A percentile compares a stretch with the other conserved stretches of the same genome.
phyloP scores from a whole-genome alignment of 2,113 vertebrate species.

The Ondatra zibethicus region DNA sequence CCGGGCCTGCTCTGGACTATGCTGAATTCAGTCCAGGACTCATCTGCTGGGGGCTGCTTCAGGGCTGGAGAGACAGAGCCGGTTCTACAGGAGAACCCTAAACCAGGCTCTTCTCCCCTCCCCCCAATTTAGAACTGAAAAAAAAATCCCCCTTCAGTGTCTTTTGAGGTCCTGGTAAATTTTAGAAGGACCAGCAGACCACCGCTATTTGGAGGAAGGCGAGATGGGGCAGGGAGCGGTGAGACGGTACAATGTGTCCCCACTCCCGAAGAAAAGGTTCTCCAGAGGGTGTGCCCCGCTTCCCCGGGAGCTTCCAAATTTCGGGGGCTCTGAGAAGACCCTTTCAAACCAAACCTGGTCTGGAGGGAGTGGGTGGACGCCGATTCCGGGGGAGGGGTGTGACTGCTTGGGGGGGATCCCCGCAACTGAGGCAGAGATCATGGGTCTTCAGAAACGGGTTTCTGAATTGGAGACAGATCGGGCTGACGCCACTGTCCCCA shows the following conservation, averaged over 20 bases:
- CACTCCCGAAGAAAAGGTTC: not conserved
- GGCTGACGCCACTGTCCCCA: not conserved
- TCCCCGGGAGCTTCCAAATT: not conserved
- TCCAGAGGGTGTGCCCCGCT: not conserved
- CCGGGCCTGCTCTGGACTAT: not conserved
- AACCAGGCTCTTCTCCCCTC: not conserved
- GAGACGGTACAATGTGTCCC: not conserved
- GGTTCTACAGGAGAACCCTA: not conserved
- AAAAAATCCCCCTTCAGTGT: not conserved
- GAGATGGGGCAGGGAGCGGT: not conserved
- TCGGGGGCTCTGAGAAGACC: not conserved
- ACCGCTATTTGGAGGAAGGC: not conserved
- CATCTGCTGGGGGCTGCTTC: not conserved
- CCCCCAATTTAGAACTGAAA: not conserved
- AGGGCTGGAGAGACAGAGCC: too few species aligned
- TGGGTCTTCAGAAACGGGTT: not conserved
- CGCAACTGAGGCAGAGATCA: not conserved
- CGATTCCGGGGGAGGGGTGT: slow-evolving; percentile 35
- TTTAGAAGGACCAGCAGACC: not conserved
- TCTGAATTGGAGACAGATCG: not conserved
- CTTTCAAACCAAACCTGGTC: not conserved
- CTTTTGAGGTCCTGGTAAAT: not conserved
- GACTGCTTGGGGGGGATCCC: not conserved
- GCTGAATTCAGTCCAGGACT: not conserved
- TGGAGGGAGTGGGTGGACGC: slow-evolving; percentile 36